Base-by-base conservation (phyloP, 2,888 invertebrate genomes). In the Busseola fusca region DNA sequence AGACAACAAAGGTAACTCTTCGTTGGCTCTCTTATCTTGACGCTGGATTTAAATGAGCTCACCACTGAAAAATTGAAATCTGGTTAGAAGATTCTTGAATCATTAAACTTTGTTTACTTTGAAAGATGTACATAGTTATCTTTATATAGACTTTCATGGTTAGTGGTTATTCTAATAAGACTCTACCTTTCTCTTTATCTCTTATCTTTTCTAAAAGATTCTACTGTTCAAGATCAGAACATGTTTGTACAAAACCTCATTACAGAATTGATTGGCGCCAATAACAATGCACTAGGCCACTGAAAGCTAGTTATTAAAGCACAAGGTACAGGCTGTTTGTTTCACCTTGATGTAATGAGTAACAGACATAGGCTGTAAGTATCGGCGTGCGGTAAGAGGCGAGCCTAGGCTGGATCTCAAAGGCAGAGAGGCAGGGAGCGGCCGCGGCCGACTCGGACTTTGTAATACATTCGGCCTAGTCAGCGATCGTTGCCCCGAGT, bases 401-500 rank as follows among this genome's bases (percentile, higher is more conserved):
- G 85, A 92, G 88, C 91, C 93, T 94, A 94, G 93, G 92, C 91
- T 92, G 92, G 94, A 94, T 94, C 93, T 95, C 90, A 91, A 91
- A 92, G 92, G 92, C 93, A 92, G 89, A 92, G 92, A 90, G 94
- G 93, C 92, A 93, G 94, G 94, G 95, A 94, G 93, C 92, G 94
- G 94, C 92, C 91, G 90, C 91, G 91, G 91, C 87, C 90, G 88
- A 91, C 90, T 94, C 93, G 94, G 95, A 95, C 95, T 95, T 94
- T 94, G 94, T 95, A 95, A 94, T 94, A 93, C 93, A 93, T 93
- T 94, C 94, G 95, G 93, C 95, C 95, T 95, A 95, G 94, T 95
- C 92, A 94, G 93, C 94, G 95, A 92, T 92, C 94, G 94, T 95
- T 95, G 95, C 93, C 95, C 95, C 85, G 91, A 84, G 85, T 76